Base-by-base conservation (phyloP, 2,888 invertebrate species). In the Philopedon plagiatum region DNA sequence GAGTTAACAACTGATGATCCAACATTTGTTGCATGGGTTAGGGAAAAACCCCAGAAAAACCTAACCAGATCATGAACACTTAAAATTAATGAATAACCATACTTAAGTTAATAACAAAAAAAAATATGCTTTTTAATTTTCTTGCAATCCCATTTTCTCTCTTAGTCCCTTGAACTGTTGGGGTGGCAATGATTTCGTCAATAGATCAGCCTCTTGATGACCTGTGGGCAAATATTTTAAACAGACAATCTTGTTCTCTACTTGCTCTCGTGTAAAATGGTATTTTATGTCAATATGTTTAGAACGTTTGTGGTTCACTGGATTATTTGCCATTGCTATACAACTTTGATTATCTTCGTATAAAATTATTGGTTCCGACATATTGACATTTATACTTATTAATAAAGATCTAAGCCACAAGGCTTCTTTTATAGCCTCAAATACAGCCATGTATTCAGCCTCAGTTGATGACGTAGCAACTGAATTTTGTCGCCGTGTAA, bases 281-380 rank as follows among this genome's bases (percentile, higher is more conserved):
- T 72, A 72, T 37, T 76, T 80, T 29, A 81, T 82, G 58, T 82
- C 79, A 58, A 82, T 82, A 71, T 81, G 66, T 78, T 75, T 82
- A 18, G 65, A 80, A 76, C 75, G 79, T 73, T 82, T 80, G 49
- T 77, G 76, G 61, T 66, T 49, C 2, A 46, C 46, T 23, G 78
- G 79, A 75, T 79, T 80, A 41, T 80, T 82, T 13, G 79, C 81
- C 39, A 80, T 80, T 71, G 74, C 78, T 13, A 82, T 82, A 64
- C 80, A 81, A 11, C 81, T 78, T 68, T 78, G 79, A 73, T 82
- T 83, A 73, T 83, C 82, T 75, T 83, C 81, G 71, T 68, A 80
- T 34, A 79, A 77, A 15, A 64, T 15, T 34, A 79, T 78, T 26
- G 76, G 76, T 39, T 32, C 11, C 19, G 19, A 18, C 41, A 76